Percentiles rank a stretch among this genome's conserved stretches.
These are phyloP conservation scores for Siderastrea radians DNA, from an alignment of 92 coral and sea anemone species.

Conservation along the genomic window DNA sequence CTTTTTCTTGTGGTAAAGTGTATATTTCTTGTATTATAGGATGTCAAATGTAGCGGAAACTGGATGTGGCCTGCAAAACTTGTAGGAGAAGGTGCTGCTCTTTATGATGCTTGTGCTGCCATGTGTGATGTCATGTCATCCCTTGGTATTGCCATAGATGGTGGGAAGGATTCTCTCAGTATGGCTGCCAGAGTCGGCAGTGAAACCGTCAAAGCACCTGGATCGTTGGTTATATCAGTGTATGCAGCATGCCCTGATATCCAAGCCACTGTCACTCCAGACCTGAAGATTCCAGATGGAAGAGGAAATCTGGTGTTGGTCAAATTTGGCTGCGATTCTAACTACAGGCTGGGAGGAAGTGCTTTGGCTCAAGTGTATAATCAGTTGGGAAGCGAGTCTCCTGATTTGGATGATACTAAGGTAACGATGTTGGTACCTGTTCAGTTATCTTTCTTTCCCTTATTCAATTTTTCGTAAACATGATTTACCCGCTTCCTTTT, in stretches of 20 bases:
- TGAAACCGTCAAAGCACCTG: constrained; percentile 95
- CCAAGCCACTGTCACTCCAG: constrained; percentile 93
- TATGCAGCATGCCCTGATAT: constrained; percentile 95
- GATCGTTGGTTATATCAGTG: constrained; percentile 94
- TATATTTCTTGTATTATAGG: constrained; percentile 53
- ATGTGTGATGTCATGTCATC: constrained; percentile 94
- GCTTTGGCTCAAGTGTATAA: constrained; percentile 95
- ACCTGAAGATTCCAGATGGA: constrained; percentile 80
- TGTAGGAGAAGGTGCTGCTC: constrained; percentile 94
- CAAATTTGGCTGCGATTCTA: constrained; percentile 50
- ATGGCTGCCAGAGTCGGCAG: constrained; percentile 97
- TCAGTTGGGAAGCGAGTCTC: constrained; percentile 89
- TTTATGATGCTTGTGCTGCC: constrained; percentile 93
- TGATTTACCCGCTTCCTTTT: too few species aligned
- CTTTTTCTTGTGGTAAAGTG: neutral
- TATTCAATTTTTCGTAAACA: too few species aligned
- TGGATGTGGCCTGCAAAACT: constrained; percentile 99
- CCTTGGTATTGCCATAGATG: constrained; percentile 95
- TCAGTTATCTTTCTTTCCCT: neutral
- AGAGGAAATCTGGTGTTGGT: constrained; percentile 67
- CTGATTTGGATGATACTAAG: constrained; percentile 88
- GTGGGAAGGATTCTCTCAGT: constrained; percentile 98
- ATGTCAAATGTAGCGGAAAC: constrained; percentile 98
- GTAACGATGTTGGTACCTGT: constrained; percentile 33
- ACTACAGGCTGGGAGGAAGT: constrained; percentile 93